Evolutionary conservation across 92 coral and sea anemone species (phyloP), one percentile per base, ranked within the genome.

Genomic region (Phenganax marumi): DNA sequence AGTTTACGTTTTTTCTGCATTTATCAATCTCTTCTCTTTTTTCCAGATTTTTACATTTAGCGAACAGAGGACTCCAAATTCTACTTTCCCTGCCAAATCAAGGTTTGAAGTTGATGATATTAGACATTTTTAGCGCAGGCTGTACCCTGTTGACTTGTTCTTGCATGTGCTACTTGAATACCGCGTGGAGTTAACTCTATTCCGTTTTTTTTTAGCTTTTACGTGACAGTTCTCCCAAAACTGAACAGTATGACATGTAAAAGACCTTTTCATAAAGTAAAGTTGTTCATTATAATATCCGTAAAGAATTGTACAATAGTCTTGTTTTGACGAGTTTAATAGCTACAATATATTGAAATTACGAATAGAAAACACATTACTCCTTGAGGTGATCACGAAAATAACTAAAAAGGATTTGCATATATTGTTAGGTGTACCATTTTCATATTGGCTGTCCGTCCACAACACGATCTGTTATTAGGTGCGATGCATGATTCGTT

Each of bases 361-460:
- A 7, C 19, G 2, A 23, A 58, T 8, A 16, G 65, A 58, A 23
- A 58, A 14, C 13, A 19, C n/a, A 58, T 58, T n/a, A n/a, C n/a
- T 58, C 8, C 19, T 2, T 33, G 3, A 33, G 43, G 43, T 33
- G 43, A 33, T 33, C 43, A 33, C 2, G 43, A 33, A 33, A 33
- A 33, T 5, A 33, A 33, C 43, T 33, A 33, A 33, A 33, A 33
- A 33, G 43, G 43, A 33, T 33, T 33, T 33, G 43, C 5, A 33
- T 33, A 64, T 8, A 2, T 18, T 66, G 12, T 11, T 66, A 66
- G 72, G 72, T 66, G 72, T 78, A 60, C 60, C 83, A 78, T 63
- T 78, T 78, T 50, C 73, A 78, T 78, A 58, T 19, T n/a, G 83
- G 83, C 0, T 78, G 83, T 62, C 83, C 83, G 47, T 57, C 83